Evolutionary conservation across 2,113 vertebrate genomes (phyloP).

Genomic region (Platanista minor): DNA sequence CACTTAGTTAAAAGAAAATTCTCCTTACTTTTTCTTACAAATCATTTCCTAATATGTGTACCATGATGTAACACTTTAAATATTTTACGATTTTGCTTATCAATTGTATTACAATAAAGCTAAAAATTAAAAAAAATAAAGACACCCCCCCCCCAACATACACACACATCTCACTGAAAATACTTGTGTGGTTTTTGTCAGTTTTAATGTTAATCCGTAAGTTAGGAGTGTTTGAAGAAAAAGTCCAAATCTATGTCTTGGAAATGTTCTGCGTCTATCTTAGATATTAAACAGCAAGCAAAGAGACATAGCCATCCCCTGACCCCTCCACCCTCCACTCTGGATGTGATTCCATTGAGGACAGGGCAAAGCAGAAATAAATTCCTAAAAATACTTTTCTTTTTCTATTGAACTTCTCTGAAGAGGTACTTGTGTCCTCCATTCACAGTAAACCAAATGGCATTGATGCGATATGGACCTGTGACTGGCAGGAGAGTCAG

Average conservation of each 20-base stretch:
- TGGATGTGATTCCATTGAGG: neutral
- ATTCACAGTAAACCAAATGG: neutral
- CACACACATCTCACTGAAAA: neutral
- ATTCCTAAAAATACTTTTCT: neutral
- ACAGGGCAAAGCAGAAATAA: neutral
- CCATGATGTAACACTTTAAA: neutral
- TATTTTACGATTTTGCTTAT: neutral
- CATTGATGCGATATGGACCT: accelerated
- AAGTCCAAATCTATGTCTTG: accelerated
- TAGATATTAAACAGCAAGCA: neutral
- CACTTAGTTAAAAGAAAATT: neutral
- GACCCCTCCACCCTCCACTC: no score
- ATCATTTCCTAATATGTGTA: neutral
- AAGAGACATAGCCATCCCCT: accelerated
- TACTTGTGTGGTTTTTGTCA: neutral
- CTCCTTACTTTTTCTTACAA: neutral
- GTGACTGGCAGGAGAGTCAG: accelerated
- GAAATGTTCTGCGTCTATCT: neutral
- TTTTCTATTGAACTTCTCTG: neutral
- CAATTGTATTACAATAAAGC: neutral
- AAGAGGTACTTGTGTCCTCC: accelerated
- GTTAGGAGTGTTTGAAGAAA: accelerated
- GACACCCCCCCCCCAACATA: accelerated
- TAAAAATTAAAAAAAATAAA: neutral
- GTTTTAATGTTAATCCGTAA: no score